Evolutionary conservation across 2,888 invertebrate species (phyloP).

Genomic region (Arrhopalites spinosus): DNA sequence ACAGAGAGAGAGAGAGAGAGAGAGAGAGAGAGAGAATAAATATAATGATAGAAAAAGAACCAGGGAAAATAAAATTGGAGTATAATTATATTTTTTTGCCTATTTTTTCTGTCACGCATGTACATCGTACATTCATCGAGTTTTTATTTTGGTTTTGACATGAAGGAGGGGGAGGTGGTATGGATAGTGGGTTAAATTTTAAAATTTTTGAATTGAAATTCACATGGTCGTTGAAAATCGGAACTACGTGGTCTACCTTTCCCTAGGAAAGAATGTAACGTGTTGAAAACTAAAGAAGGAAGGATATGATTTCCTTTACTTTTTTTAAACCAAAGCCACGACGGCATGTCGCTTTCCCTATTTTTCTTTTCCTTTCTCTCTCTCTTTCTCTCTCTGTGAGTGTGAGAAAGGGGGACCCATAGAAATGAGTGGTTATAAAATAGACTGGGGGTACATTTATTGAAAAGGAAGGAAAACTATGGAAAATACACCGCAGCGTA

Average conservation of each 20-base stretch:
- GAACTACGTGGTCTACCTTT: not conserved
- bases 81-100: too few species aligned
- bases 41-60: too few species aligned
- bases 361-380: not conserved
- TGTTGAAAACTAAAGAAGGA: slow-evolving; percentile 1
- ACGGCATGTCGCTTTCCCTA: not conserved
- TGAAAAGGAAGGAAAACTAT: too few species aligned
- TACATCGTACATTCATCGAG: not conserved
- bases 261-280: not conserved
- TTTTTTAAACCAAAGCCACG: not conserved
- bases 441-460: too few species aligned
- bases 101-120: too few species aligned
- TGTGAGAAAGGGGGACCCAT: too few species aligned
- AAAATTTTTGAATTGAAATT: slow-evolving; percentile 1
- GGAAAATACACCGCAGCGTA: too few species aligned
- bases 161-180: not conserved
- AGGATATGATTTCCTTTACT: not conserved
- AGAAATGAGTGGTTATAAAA: too few species aligned
- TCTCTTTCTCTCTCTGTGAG: not conserved
- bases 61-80: not conserved
- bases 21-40: too few species aligned
- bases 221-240: not conserved
- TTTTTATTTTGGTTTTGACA: not conserved
- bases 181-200: not conserved
- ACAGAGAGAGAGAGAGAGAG: too few species aligned